Conservation (phyloP, 2,888 invertebrate species). For the Synergus japonicus region DNA sequence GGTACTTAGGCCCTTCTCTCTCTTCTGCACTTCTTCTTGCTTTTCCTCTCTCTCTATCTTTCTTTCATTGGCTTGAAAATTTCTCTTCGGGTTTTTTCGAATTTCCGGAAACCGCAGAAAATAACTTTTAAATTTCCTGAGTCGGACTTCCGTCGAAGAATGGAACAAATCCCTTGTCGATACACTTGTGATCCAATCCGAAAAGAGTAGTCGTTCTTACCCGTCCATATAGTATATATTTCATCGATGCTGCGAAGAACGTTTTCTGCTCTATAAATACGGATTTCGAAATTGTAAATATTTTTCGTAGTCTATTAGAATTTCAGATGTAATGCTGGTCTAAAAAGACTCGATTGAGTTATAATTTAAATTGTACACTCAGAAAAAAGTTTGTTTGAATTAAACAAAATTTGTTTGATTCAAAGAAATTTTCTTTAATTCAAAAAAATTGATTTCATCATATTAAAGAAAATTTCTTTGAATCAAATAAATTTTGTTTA, state of each 20-base stretch:
- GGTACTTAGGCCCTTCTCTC: conserved; percentile 22
- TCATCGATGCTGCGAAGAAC: neutral
- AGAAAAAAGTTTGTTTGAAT: too few species aligned
- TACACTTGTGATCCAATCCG: neutral
- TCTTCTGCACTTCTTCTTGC: neutral
- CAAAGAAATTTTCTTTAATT: too few species aligned
- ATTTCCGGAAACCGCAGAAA: conserved; percentile 22
- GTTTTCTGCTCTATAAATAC: neutral
- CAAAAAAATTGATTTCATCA: too few species aligned
- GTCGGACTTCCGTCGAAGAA: conserved; percentile 6
- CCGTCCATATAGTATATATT: neutral
- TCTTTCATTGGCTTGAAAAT: neutral
- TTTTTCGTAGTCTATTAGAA: neutral
- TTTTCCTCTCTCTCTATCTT: neutral
- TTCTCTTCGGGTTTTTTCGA: conserved; percentile 9
- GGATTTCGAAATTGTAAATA: neutral
- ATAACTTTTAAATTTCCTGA: conserved; percentile 29
- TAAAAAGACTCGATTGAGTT: too few species aligned
- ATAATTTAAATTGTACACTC: too few species aligned
- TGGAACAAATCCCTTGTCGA: conserved; percentile 33
- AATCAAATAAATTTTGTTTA: too few species aligned
- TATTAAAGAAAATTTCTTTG: too few species aligned
- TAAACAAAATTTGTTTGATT: too few species aligned
- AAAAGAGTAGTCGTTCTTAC: neutral
- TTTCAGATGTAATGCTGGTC: too few species aligned